Evolutionary conservation across 1,140 invertebrate species (phyloP).

Genomic region (Diploscapter pachys): DNA sequence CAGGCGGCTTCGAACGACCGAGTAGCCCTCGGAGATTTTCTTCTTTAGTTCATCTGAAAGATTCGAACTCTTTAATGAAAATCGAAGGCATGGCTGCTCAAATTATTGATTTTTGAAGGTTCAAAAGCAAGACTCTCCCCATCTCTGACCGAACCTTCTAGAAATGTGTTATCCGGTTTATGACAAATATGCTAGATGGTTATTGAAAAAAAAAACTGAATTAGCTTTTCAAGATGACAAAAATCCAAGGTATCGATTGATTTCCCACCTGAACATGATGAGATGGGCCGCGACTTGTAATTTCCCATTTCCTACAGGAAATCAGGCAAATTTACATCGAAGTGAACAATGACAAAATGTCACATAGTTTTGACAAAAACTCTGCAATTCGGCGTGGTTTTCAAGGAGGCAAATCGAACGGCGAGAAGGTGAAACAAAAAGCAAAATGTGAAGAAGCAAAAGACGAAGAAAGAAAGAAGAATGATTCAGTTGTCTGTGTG

Average conservation of each 20-base stretch:
- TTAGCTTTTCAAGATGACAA: background rate
- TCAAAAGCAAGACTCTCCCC: background rate
- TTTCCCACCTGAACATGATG: slow-evolving; percentile 59
- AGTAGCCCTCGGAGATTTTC: slow-evolving; percentile 62
- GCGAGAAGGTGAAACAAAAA: too few relatives aligned
- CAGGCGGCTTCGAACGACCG: slow-evolving; percentile 59
- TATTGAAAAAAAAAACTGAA: background rate
- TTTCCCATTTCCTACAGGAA: slow-evolving; percentile 55
- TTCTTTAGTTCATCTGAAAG: slow-evolving; percentile 61
- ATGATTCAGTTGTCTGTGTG: too few relatives aligned
- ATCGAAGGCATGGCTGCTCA: background rate
- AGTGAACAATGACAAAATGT: too few relatives aligned
- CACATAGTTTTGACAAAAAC: too few relatives aligned
- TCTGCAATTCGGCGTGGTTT: too few relatives aligned
- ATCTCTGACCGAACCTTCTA: background rate
- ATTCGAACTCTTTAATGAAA: background rate
- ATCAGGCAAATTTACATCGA: too few relatives aligned
- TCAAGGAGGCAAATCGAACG: too few relatives aligned
- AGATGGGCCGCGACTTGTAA: slow-evolving; percentile 60
- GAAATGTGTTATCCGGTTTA: slow-evolving; percentile 30
- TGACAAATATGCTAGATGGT: slow-evolving; percentile 5
- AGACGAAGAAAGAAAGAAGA: too few relatives aligned
- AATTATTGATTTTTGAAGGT: background rate
- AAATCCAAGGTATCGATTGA: background rate
- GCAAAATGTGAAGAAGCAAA: too few relatives aligned